These are phyloP conservation scores for Bombus consobrinus DNA, from an alignment of 1,140 invertebrate genomes.

Conservation along the genomic window DNA sequence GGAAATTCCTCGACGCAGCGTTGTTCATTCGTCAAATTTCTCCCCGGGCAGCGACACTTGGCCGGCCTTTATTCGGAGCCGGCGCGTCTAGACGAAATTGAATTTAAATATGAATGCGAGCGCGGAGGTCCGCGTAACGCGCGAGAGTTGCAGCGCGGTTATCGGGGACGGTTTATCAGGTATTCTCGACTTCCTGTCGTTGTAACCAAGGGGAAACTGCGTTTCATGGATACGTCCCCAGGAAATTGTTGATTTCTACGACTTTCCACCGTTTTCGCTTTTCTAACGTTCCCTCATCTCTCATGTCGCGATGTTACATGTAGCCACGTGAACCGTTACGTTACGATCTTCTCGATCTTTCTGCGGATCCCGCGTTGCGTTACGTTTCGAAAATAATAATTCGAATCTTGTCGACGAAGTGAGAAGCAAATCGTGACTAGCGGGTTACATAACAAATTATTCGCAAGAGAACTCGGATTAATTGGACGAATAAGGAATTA, in stretches of 20 bases:
- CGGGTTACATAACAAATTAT: no score
- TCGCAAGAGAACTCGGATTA: no score
- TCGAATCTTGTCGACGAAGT: no score
- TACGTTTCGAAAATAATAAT: no score
- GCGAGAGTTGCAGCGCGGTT: slow-evolving; percentile 11
- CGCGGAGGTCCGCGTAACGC: slow-evolving; percentile 33
- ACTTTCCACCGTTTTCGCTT: neutral
- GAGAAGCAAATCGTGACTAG: no score
- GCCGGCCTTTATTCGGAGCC: slow-evolving; percentile 45
- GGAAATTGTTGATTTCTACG: slow-evolving; percentile 23
- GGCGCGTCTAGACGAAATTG: slow-evolving; percentile 67
- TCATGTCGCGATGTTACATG: neutral
- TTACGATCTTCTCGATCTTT: neutral
- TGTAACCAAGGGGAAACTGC: neutral
- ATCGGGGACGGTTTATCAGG: slow-evolving; percentile 37
- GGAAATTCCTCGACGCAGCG: slow-evolving; percentile 26
- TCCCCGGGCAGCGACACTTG: slow-evolving; percentile 28
- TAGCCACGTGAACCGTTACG: neutral
- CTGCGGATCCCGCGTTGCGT: no score
- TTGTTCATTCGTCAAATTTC: slow-evolving; percentile 48
- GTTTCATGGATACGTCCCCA: slow-evolving; percentile 1
- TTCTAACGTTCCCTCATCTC: neutral
- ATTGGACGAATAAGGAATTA: no score
- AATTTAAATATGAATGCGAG: slow-evolving; percentile 69
- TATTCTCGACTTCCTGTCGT: slow-evolving; percentile 28